Conservation (phyloP, 2,888 invertebrate genomes). For the Drosophila ustulata region DNA sequence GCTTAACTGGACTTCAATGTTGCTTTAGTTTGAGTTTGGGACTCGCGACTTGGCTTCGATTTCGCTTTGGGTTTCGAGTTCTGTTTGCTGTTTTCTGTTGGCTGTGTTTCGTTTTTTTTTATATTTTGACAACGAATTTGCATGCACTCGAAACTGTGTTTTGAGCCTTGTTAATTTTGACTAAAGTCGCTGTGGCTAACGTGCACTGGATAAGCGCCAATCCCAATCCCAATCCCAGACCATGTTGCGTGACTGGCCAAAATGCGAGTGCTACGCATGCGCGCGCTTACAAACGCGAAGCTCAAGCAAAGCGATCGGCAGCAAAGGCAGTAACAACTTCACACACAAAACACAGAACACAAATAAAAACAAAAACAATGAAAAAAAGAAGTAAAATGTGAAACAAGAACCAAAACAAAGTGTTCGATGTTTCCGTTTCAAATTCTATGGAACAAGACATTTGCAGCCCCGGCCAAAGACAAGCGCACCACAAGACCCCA, state of each 20-base stretch:
- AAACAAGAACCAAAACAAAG: constrained; percentile 80
- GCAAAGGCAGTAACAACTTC: constrained; percentile 26
- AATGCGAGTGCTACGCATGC: constrained; percentile 81
- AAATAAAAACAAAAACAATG: constrained; percentile 11
- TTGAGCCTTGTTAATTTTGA: constrained; percentile 82
- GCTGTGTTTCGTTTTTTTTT: constrained; percentile 2
- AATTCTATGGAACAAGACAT: constrained; percentile 83
- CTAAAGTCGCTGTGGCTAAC: constrained; percentile 69
- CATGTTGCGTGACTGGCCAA: constrained; percentile 73
- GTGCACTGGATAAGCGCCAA: constrained; percentile 63
- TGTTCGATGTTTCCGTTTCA: constrained; percentile 84
- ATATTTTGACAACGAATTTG: constrained; percentile 83
- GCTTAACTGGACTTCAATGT: constrained; percentile 67
- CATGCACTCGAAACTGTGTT: constrained; percentile 83
- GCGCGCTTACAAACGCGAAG: constrained; percentile 82
- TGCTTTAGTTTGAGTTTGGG: constrained; percentile 4
- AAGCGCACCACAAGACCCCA: constrained; percentile 25
- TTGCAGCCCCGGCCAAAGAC: constrained; percentile 47
- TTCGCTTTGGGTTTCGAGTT: constrained; percentile 42
- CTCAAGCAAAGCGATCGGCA: constrained; percentile 52
- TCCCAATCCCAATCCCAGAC: constrained; percentile 19
- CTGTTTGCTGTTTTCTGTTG: constrained; percentile 10
- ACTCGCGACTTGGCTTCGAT: constrained; percentile 21
- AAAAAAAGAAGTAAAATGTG: constrained; percentile 59
- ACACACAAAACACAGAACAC: constrained; percentile 1